Percentiles rank a stretch among this genome's conserved stretches.
Evolutionary conservation across 1,140 invertebrate species (phyloP).

Genomic region (Panagrolaimus sp.): DNA sequence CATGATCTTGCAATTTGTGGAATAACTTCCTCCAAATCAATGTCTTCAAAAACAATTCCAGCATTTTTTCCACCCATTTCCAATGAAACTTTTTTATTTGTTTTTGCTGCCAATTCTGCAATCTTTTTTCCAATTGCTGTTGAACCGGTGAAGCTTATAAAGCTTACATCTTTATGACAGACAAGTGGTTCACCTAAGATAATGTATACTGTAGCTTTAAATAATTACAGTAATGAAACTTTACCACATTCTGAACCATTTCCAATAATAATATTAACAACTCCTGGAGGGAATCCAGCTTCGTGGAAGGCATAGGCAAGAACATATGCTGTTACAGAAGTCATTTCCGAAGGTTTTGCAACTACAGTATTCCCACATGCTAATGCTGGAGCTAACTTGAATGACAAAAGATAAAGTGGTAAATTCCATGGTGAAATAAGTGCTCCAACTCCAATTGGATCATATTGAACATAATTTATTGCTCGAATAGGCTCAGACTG

Average conservation of each 20-base stretch:
- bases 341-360: constrained; percentile 67
- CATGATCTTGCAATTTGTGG: constrained; percentile 63
- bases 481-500: constrained; percentile 60
- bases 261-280: constrained; percentile 67
- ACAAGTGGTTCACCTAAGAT: constrained; percentile 65
- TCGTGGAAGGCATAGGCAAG: constrained; percentile 64
- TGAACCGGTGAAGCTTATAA: constrained; percentile 66
- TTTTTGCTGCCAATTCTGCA: constrained; percentile 60
- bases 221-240: too few species aligned
- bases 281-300: constrained; percentile 65
- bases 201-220: too few species aligned
- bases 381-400: constrained; percentile 66
- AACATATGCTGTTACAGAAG: constrained; percentile 65
- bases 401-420: constrained; percentile 65
- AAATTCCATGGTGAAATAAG: constrained; percentile 68
- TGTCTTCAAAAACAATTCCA: constrained; percentile 65
- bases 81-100: constrained; percentile 65
- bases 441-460: constrained; percentile 65
- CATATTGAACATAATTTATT: constrained; percentile 64
- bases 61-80: constrained; percentile 69
- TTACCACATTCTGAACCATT: constrained; percentile 49
- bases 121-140: constrained; percentile 63
- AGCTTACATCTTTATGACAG: constrained; percentile 61
- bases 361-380: constrained; percentile 66
- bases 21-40: constrained; percentile 63